A percentile compares a stretch with the other conserved stretches of the same genome.
phyloP scores from a whole-genome alignment of 2,113 vertebrate species.

The Opisthocomus hoazin region DNA sequence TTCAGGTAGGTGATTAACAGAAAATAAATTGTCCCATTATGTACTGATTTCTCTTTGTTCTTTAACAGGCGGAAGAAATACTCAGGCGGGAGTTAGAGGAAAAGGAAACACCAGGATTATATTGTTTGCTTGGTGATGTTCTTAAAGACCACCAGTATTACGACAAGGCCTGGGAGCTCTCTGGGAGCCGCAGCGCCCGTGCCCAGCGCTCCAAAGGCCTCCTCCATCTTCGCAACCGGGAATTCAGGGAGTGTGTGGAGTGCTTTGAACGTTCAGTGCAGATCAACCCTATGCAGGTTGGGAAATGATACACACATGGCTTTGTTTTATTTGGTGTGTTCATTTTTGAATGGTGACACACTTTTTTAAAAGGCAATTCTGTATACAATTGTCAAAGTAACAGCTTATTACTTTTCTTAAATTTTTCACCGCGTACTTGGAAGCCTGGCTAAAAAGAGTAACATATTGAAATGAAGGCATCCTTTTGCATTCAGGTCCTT shows the following conservation, averaged over 20 bases:
- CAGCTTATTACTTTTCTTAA: background rate
- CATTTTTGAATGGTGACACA: background rate
- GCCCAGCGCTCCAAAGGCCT: conserved; percentile 94
- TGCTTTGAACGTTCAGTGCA: conserved; percentile 88
- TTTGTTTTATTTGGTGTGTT: background rate
- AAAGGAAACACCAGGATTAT: conserved; percentile 84
- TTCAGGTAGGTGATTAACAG: background rate
- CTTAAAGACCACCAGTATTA: conserved; percentile 87
- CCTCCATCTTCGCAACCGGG: conserved; percentile 82
- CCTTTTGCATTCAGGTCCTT: background rate
- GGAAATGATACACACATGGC: background rate
- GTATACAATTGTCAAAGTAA: background rate
- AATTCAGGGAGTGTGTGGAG: conserved; percentile 83
- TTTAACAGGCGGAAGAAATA: conserved; percentile 88
- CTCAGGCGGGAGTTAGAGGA: conserved; percentile 87
- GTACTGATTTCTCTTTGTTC: background rate
- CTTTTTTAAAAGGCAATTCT: background rate
- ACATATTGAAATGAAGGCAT: background rate
- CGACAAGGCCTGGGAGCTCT: conserved; percentile 92
- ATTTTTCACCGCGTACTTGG: background rate
- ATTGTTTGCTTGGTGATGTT: conserved; percentile 93
- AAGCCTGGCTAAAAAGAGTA: background rate
- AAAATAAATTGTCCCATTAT: background rate
- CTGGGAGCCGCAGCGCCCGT: conserved; percentile 82
- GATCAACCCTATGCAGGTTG: conserved; percentile 92